Conservation (phyloP, 2,888 invertebrate genomes). For the Conomelus anceps region DNA sequence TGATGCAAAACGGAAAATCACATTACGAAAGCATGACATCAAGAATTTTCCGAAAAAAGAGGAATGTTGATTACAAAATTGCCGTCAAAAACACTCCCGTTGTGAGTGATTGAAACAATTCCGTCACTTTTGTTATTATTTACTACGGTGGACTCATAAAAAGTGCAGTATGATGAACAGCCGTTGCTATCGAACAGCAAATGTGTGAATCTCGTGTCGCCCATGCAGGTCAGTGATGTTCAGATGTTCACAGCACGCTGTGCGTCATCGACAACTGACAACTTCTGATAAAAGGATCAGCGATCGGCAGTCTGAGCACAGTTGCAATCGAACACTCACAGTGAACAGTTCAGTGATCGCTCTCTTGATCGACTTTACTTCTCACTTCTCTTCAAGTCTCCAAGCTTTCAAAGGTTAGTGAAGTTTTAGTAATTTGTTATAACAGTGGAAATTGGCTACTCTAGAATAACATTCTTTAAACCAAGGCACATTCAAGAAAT, state of each 20-base stretch:
- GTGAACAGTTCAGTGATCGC: not conserved
- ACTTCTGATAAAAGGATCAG: not conserved
- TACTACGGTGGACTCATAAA: not conserved
- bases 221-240: not conserved
- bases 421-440: not conserved
- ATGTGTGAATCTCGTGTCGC: not conserved
- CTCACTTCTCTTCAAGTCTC: not conserved
- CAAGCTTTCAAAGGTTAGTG: not conserved
- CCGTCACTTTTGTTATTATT: not conserved
- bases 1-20: not conserved
- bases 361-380: not conserved
- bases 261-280: not conserved
- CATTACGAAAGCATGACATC: not conserved
- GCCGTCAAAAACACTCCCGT: not conserved
- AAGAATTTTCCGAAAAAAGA: not conserved
- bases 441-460: not conserved
- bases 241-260: not conserved
- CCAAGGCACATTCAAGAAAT: no score
- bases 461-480: no score
- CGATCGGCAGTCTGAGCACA: not conserved
- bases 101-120: not conserved
- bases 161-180: not conserved
- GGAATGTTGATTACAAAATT: not conserved
- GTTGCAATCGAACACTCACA: not conserved
- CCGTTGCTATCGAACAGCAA: not conserved